Percentiles rank a stretch among this genome's conserved stretches.
phyloP scores from a whole-genome alignment of 2,888 invertebrate species.

The Caenorhabditis imperialis region DNA sequence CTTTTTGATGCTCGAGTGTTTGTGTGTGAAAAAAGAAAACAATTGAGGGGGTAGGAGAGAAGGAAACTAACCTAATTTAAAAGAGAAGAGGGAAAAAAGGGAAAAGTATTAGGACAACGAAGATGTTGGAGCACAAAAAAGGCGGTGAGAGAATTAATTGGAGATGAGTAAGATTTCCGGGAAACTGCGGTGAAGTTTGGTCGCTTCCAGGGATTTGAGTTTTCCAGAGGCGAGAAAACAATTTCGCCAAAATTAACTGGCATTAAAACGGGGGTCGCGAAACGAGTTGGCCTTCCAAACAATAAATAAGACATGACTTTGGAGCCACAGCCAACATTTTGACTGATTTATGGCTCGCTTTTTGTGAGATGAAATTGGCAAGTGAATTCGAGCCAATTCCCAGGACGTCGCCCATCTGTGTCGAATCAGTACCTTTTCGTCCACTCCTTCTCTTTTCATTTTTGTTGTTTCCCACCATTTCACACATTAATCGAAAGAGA shows the following conservation, averaged over 20 bases:
- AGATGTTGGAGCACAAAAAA: neutral
- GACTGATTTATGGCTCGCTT: constrained; percentile 32
- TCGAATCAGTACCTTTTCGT: no score
- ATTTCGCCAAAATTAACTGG: constrained; percentile 10
- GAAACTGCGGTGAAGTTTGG: no score
- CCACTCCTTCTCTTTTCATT: neutral
- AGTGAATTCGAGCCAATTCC: no score
- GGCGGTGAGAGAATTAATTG: no score
- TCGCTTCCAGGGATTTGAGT: no score
- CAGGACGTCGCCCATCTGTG: no score
- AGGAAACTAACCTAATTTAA: constrained; percentile 29
- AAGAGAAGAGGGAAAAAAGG: constrained; percentile 4
- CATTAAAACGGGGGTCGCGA: constrained; percentile 4
- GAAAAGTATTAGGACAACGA: constrained; percentile 2
- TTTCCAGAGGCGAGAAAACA: no score
- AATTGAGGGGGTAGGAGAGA: constrained; percentile 11
- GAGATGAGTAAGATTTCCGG: no score
- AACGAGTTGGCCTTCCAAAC: neutral
- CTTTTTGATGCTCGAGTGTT: no score
- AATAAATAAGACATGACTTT: constrained; percentile 31
- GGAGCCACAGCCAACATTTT: constrained; percentile 19
- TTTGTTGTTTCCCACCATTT: neutral
- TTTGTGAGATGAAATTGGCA: constrained; percentile 4
- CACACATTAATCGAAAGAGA: constrained; percentile 20
- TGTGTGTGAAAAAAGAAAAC: neutral